Evolutionary conservation across 2,113 vertebrate genomes (phyloP), one percentile per base, ranked within the genome.

Genomic region (Poecile atricapillus): DNA sequence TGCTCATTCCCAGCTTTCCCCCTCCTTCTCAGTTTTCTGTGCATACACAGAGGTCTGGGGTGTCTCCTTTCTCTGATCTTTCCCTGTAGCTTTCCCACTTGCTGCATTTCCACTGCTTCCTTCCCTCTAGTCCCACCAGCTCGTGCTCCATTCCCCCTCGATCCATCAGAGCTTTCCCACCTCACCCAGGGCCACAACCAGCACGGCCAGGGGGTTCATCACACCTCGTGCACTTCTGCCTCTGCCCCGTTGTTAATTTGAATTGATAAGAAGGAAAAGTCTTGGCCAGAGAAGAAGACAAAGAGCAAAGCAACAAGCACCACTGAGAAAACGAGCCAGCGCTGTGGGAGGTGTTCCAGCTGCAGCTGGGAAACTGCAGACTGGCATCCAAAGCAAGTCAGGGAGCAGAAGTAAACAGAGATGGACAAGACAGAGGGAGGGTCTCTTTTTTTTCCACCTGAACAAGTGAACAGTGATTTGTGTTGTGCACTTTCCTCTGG

Each of bases 161-260:
- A 10, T 6, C 53, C 41, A 1, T 41, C 78, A 25, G 56, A 70
- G 43, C 39, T 74, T 67, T 67, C 12, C 39, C 10, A 5, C 18
- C 7, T 93, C 39, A 9, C 52, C 37, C 53, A 7, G 49, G 5
- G 43, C n/a, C 60, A 22, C 6, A 4, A 16, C 39, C 35, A 10
- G 4, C 27, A 12, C 0, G 1, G 13, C 9, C 43, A 11, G 59
- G 62, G 44, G 2, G 4, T 2, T 18, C 55, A 59, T 55, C 70
- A 22, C 47, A 39, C 49, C 47, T 46, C 5, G 0, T 10, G 30
- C 56, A 2, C 33, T 79, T 79, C 52, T 79, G 28, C 78, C 35
- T 55, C 52, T 63, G 39, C 17, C 22, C 8, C 49, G 7, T 1
- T 13, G 39, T 21, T 60, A 22, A 58, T 62, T 65, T 65, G 33